phyloP scores from a whole-genome alignment of 2,113 vertebrate genomes.

The Saccopteryx leptura region DNA sequence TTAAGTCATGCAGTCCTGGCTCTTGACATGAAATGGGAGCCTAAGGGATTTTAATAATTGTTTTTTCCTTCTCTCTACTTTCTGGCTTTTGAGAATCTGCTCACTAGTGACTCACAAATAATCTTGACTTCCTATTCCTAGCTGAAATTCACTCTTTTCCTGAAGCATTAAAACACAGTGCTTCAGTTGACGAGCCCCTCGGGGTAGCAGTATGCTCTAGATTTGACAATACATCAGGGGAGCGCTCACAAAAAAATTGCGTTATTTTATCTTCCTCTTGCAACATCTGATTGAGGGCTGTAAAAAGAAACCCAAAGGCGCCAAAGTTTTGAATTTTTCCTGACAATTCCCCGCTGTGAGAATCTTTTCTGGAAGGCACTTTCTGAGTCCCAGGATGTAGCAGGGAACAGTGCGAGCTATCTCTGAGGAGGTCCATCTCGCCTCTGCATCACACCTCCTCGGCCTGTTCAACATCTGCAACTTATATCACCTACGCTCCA shows the following conservation, averaged over 20 bases:
- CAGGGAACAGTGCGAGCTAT: not conserved
- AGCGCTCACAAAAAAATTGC: not conserved
- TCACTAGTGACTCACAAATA: conserved; percentile 16
- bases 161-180: not conserved
- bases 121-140: not conserved
- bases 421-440: not conserved
- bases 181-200: not conserved
- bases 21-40: not conserved
- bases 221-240: conserved; percentile 45
- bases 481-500: not conserved
- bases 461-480: not conserved
- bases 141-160: not conserved
- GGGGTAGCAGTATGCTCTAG: not conserved
- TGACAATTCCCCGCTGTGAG: not conserved
- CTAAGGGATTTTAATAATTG: not conserved
- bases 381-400: not conserved
- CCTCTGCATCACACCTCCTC: not conserved
- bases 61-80: conserved; percentile 42
- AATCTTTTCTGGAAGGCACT: not conserved
- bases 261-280: not conserved
- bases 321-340: not conserved
- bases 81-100: conserved; percentile 35
- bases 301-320: not conserved
- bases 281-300: not conserved
- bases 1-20: not conserved